A percentile compares a stretch with the other conserved stretches of the same genome.
Evolutionary conservation across 2,113 vertebrate genomes (phyloP).

Genomic region (Atlantisia rogersi): DNA sequence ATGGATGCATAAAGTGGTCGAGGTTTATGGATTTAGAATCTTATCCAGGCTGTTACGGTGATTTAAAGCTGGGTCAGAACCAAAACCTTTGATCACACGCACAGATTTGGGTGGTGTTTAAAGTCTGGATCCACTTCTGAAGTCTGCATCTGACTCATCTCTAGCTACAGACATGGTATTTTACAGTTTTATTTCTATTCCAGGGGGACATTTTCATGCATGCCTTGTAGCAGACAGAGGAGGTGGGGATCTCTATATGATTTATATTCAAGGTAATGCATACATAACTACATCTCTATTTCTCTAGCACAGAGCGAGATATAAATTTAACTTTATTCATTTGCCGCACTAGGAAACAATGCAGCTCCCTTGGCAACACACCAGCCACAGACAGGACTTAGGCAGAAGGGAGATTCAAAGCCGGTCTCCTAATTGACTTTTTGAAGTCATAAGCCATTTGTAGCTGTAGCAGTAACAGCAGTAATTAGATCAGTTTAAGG

Average conservation of each 20-base stretch:
- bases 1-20: neutral
- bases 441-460: constrained; percentile 35
- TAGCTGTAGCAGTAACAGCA: constrained; percentile 18
- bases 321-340: constrained; percentile 53
- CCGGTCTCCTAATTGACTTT: constrained; percentile 42
- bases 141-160: constrained; percentile 49
- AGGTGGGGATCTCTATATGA: constrained; percentile 34
- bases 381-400: constrained; percentile 25
- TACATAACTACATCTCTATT: constrained; percentile 53
- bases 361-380: constrained; percentile 43
- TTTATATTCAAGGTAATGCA: constrained; percentile 67
- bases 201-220: constrained; percentile 37
- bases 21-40: neutral
- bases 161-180: constrained; percentile 20
- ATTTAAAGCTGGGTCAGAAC: constrained; percentile 25
- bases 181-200: constrained; percentile 27
- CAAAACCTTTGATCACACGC: constrained; percentile 30
- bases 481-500: neutral
- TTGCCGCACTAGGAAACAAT: constrained; percentile 50
- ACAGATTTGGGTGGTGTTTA: constrained; percentile 17
- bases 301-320: neutral
- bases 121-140: constrained; percentile 47
- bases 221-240: constrained; percentile 32
- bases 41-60: neutral
- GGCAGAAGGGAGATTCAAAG: constrained; percentile 12